Base-by-base conservation (phyloP, 2,113 vertebrate genomes). In the Megaceryle torquata region DNA sequence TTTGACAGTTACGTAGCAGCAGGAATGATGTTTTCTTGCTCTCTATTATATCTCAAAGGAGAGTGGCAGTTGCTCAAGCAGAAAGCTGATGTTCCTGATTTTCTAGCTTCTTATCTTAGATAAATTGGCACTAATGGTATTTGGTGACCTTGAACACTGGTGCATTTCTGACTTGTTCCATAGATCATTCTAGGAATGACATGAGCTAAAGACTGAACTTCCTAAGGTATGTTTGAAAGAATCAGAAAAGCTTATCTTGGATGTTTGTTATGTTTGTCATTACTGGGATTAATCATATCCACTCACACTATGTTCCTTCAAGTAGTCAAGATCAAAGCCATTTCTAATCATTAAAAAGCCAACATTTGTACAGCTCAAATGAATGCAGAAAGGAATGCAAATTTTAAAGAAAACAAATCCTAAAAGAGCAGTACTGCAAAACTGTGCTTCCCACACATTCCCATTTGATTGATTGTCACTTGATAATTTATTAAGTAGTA, bases 241-340 rank as follows among this genome's bases (percentile, higher is more conserved):
- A 39, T 76, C 81, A 77, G 59, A 12, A 63, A 54, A 79, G 35
- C 41, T 61, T 87, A 37, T 54, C 50, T 72, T 71, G 57, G 61
- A 16, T 68, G 87, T 93, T 83, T 92, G 53, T 86, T 86, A 56
- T 77, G 63, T 96, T 96, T 96, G 83, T 79, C 77, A 65, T 95
- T 84, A 61, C 53, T 48, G 39, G 70, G 74, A 91, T 91, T 96
- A 93, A 76, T 87, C 31, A 11, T 21, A 86, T 65, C 81, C 81
- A 71, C 86, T 94, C 70, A 63, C 44, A 70, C 61, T 91, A 65
- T 85, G 65, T 91, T 95, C 81, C 91, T 94, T 93, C 91, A 61
- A 93, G 91, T 82, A 92, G 93, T 72, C 77, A 63, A 92, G 93
- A 96, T 96, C 96, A 97, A 97, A 96, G 92, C 54, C 37, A 63